A percentile compares a stretch with the other conserved stretches of the same genome.
These are phyloP conservation scores for Cryptotermes secundus DNA, from an alignment of 1,140 invertebrate species.

Conservation along the genomic window DNA sequence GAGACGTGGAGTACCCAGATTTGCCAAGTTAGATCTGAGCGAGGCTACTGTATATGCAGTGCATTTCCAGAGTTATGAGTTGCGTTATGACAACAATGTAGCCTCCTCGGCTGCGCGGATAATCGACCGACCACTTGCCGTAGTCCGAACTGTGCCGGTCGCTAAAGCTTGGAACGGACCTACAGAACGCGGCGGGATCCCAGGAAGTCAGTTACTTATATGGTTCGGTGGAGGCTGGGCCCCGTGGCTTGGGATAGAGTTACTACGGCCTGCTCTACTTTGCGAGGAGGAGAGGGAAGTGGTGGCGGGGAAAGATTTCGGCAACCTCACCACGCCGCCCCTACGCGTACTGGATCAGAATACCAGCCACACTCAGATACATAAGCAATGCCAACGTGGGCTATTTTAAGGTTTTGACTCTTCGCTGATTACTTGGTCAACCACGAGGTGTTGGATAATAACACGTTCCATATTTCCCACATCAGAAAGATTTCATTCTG, in stretches of 20 bases:
- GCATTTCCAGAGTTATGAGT: slow-evolving; percentile 5
- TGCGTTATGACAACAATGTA: neutral
- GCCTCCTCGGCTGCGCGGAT: neutral
- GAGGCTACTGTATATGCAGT: neutral
- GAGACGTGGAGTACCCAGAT: neutral
- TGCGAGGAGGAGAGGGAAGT: neutral
- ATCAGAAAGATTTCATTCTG: neutral
- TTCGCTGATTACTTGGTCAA: slow-evolving; percentile 20
- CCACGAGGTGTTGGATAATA: slow-evolving; percentile 16
- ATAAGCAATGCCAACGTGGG: slow-evolving; percentile 20
- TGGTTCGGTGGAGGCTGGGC: neutral
- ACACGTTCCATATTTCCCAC: neutral
- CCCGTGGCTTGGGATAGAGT: slow-evolving; percentile 16
- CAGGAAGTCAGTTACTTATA: slow-evolving; percentile 24
- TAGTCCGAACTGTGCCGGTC: neutral
- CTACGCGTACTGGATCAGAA: slow-evolving; percentile 7
- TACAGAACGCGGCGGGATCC: neutral
- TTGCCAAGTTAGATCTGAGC: neutral
- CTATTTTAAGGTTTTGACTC: slow-evolving; percentile 21
- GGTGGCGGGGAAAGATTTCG: neutral
- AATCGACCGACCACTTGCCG: neutral
- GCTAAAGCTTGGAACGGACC: neutral
- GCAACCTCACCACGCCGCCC: neutral
- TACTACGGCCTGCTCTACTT: neutral
- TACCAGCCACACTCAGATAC: slow-evolving; percentile 13